Percentiles rank a stretch among this genome's conserved stretches.
phyloP scores from a whole-genome alignment of 2,888 invertebrate genomes.

The Pardosa pseudoannulata region DNA sequence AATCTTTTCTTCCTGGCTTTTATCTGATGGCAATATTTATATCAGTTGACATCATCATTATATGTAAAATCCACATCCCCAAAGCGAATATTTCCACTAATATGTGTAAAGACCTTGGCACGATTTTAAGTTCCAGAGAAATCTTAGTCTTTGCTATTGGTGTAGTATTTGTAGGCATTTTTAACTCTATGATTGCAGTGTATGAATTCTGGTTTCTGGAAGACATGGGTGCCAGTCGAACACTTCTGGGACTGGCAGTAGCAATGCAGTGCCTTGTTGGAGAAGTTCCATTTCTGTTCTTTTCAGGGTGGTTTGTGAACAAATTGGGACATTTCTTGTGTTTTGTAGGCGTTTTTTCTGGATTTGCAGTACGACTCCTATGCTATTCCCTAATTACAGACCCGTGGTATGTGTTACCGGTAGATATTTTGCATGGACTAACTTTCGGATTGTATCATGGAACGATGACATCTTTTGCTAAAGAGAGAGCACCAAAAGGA shows the following conservation, averaged over 20 bases:
- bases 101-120: conserved; percentile 23
- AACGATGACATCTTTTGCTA: conserved; percentile 67
- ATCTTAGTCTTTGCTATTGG: conserved; percentile 40
- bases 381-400: conserved; percentile 88
- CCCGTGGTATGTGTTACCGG: conserved; percentile 89
- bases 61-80: conserved; percentile 16
- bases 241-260: conserved; percentile 68
- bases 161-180: conserved; percentile 59
- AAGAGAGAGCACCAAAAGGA: conserved; percentile 40
- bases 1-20: conserved; percentile 46
- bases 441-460: conserved; percentile 91
- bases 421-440: conserved; percentile 91
- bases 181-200: conserved; percentile 62
- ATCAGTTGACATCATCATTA: conserved; percentile 30
- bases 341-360: conserved; percentile 88
- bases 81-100: conserved; percentile 35
- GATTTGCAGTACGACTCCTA: conserved; percentile 88
- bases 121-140: conserved; percentile 16
- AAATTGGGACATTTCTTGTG: conserved; percentile 87
- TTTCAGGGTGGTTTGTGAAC: conserved; percentile 84
- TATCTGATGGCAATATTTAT: conserved; percentile 32
- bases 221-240: conserved; percentile 53
- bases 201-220: conserved; percentile 73
- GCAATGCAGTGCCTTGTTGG: conserved; percentile 66
- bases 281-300: conserved; percentile 74